Evolutionary conservation across 2,113 vertebrate genomes (phyloP), one percentile per base, ranked within the genome.

Genomic region (Aldabrachelys gigantea): DNA sequence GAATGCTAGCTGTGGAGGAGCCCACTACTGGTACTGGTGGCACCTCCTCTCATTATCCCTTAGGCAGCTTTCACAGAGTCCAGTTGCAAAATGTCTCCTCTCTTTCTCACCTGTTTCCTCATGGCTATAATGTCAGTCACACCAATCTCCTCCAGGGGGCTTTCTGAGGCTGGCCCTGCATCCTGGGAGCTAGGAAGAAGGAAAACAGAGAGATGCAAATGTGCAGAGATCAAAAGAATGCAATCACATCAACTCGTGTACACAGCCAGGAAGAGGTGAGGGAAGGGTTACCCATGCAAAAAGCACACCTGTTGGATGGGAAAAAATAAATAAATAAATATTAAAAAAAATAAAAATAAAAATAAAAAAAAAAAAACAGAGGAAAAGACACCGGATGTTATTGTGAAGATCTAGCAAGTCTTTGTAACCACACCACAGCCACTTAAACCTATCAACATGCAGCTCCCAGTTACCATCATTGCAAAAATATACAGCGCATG

Each of bases 101-200:
- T n/a, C 17, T 78, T 2, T 4, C 96, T 93, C 94, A 98, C 98
- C 97, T 98, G 97, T 29, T 91, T 97, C 25, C 89, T 97, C 85
- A 98, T 95, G 1, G 79, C 86, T 31, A 92, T 92, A 76, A 97
- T 82, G 88, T 98, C 98, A 2, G 96, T n/a, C n/a, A 41, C 59
- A 6, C 25, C 87, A 0, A 76, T 47, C 57, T 96, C 95, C 82
- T 98, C 97, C 88, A 93, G 14, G 90, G 85, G 0, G 2, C 80
- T 53, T 35, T 96, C 96, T 4, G 31, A 50, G 10, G 62, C 41
- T 25, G 79, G 11, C 14, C 52, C 47, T 5, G 10, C 4, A 29
- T 97, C 97, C 5, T 35, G 76, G 31, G 57, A 92, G 59, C 97
- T 98, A 65, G 11, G 50, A 11, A 31, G 31, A 57, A 92, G 38